Conservation (phyloP, 1,140 invertebrate genomes). For the Vollenhovia emeryi region DNA sequence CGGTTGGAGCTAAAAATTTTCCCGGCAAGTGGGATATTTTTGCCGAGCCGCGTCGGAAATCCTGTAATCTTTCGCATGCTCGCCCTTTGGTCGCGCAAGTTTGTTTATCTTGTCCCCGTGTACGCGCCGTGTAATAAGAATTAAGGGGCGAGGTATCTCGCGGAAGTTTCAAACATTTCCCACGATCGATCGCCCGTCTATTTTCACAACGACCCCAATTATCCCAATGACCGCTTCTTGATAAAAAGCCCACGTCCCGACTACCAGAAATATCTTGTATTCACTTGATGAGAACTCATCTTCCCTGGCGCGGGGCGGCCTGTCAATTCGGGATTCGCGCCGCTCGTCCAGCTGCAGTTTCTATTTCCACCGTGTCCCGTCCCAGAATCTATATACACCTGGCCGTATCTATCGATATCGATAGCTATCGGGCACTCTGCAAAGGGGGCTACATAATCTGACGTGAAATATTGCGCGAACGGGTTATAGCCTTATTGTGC, state of each 20-base stretch:
- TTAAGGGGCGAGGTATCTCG: not conserved
- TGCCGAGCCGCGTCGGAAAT: not conserved
- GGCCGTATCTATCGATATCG: constrained; percentile 64
- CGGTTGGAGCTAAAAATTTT: constrained; percentile 42
- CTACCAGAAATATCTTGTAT: not conserved
- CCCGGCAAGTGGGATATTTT: constrained; percentile 25
- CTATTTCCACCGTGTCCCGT: constrained; percentile 60
- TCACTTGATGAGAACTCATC: not conserved
- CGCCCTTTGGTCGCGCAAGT: not conserved
- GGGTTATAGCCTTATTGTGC: constrained; percentile 61
- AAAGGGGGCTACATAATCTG: constrained; percentile 70
- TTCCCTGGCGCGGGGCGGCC: not conserved
- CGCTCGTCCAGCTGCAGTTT: constrained; percentile 59
- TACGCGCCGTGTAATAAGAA: not conserved
- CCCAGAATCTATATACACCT: constrained; percentile 33
- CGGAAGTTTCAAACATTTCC: not conserved
- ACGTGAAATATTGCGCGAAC: constrained; percentile 72
- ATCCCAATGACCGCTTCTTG: not conserved
- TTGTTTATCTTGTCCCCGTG: not conserved
- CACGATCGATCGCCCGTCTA: not conserved
- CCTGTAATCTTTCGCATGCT: not conserved
- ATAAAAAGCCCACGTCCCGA: not conserved
- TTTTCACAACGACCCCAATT: not conserved
- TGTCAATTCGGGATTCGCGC: constrained; percentile 1
- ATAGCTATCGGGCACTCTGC: constrained; percentile 60